A percentile compares a stretch with the other conserved stretches of the same genome.
Conservation (phyloP, 1,140 invertebrate genomes). For the Atta texana region DNA sequence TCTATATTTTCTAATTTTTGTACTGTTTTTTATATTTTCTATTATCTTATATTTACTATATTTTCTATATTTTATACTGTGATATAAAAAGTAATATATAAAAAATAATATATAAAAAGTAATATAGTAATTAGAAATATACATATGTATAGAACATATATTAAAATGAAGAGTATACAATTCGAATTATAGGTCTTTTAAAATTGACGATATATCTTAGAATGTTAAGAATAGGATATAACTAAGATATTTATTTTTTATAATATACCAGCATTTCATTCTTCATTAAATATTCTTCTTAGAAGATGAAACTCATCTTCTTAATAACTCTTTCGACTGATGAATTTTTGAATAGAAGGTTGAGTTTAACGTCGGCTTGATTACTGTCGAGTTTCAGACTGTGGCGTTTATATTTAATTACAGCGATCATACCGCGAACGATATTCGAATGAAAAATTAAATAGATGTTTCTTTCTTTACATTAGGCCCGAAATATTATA, state of each 20-base stretch:
- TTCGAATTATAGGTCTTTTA: neutral
- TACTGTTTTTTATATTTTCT: neutral
- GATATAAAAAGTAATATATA: neutral
- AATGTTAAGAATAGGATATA: neutral
- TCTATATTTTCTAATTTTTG: neutral
- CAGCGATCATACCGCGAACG: neutral
- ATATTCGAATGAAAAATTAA: conserved; percentile 38
- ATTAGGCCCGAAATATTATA: neutral
- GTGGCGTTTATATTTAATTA: conserved; percentile 37
- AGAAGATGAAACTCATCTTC: conserved; percentile 23
- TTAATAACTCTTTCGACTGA: conserved; percentile 47
- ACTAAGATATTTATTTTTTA: conserved; percentile 42
- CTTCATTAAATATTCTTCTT: conserved; percentile 42
- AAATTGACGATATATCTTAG: neutral
- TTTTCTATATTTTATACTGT: neutral
- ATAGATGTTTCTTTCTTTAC: neutral
- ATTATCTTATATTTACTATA: neutral
- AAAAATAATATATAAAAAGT: neutral
- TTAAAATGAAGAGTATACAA: neutral
- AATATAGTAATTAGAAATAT: neutral
- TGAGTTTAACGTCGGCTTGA: conserved; percentile 1
- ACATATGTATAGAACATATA: neutral
- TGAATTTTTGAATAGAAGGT: conserved; percentile 47
- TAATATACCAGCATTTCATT: conserved; percentile 1
- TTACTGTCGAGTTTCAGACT: neutral